Evolutionary conservation across 1,140 invertebrate genomes (phyloP), one percentile per base, ranked within the genome.

Genomic region (Plutomurus gul): DNA sequence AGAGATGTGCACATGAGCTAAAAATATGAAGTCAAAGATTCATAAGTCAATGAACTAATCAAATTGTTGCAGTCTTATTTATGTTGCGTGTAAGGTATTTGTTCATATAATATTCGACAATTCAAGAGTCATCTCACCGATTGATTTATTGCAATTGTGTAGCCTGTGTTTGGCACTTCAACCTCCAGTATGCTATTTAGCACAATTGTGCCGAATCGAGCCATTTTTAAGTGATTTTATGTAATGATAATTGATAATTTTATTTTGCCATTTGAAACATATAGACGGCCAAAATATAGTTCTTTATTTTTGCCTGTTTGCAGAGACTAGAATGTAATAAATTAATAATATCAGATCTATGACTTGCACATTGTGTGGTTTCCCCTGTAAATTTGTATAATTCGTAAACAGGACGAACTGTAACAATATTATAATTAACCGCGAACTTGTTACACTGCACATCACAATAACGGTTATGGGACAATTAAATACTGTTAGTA

Each of bases 141-240:
- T 51, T 22, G 25, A 22, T 51, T 22, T 22, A 22, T 51, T 51
- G 47, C 25, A 51, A 51, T 51, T 51, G 47, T 51, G 47, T 51
- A 51, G 47, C 47, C 47, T 51, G 18, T 51, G 25, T 51, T 22
- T 22, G 47, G 47, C 47, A 51, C 47, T 51, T 51, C 47, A 51
- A 22, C 47, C 47, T 51, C 47, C 47, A 51, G 47, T 51, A 51
- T 51, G 47, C 47, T 22, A 51, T 51, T 51, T 22, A 22, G 47
- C 47, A 51, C 16, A 51, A 51, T 22, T 51, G 47, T 22, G 47
- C 47, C 47, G 47, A n/a, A n/a, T n/a, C 25, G 47, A 51, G 25
- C 20, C 47, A 51, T 51, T 51, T 51, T 51, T 51, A 51, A 51
- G 47, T 51, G 47, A 51, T 51, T 47, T 51, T 51, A 51, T 51